Evolutionary conservation across 2,113 vertebrate species (phyloP).

Genomic region (Diadophis punctatus): DNA sequence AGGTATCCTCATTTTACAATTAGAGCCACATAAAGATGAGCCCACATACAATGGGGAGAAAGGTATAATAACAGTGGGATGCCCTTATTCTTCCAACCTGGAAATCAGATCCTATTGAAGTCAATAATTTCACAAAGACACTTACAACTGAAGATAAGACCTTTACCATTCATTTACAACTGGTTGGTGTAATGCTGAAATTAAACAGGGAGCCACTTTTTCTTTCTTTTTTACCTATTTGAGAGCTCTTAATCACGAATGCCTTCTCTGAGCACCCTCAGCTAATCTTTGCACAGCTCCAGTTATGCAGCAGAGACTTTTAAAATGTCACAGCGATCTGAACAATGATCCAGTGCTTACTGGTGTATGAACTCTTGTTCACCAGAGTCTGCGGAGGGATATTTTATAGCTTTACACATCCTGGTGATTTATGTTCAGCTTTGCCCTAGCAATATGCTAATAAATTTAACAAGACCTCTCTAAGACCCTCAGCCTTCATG

Average conservation of each 20-base stretch:
- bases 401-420: constrained; percentile 58
- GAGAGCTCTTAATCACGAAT: neutral
- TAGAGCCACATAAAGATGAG: neutral
- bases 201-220: neutral
- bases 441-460: constrained; percentile 51
- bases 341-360: constrained; percentile 51
- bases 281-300: neutral
- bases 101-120: neutral
- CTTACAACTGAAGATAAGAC: neutral
- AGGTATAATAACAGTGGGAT: neutral
- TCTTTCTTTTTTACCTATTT: neutral
- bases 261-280: neutral
- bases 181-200: neutral
- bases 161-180: neutral
- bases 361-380: constrained; percentile 55
- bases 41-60: neutral
- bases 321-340: constrained; percentile 39
- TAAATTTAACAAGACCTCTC: constrained; percentile 62
- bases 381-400: constrained; percentile 39
- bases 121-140: neutral
- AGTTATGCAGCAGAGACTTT: constrained; percentile 32
- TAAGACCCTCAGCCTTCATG: constrained; percentile 19
- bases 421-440: constrained; percentile 61
- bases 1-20: neutral
- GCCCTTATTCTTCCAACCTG: neutral